These are phyloP conservation scores for Manis javanica DNA, from an alignment of 2,797 vertebrate genomes.

Conservation along the genomic window DNA sequence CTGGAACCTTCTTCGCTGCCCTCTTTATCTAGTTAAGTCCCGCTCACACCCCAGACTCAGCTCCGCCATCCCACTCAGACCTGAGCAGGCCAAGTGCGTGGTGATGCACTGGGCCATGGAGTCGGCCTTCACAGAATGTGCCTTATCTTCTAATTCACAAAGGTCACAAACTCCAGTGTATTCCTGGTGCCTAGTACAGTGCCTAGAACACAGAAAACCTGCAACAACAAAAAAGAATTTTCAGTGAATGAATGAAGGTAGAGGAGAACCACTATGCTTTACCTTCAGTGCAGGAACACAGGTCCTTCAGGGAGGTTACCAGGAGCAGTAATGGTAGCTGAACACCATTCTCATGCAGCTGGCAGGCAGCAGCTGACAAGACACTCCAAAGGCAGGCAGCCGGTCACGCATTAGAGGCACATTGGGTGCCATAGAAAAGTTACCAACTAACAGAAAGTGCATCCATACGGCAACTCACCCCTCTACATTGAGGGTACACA, in stretches of 20 bases:
- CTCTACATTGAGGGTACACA: not conserved
- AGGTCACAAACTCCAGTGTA: not conserved
- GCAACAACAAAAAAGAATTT: not conserved
- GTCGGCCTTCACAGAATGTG: not conserved
- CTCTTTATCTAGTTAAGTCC: not conserved
- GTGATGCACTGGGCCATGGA: fast-evolving
- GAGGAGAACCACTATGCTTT: not conserved
- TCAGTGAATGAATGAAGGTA: not conserved
- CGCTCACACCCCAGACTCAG: not conserved
- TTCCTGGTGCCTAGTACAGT: not conserved
- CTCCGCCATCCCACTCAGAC: not conserved
- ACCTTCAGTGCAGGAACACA: not conserved
- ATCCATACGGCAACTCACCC: not conserved
- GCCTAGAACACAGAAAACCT: not conserved
- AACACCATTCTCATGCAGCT: fast-evolving
- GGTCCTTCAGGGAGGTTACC: not conserved
- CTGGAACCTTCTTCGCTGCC: not conserved
- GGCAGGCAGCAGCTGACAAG: not conserved
- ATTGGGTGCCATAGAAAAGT: not conserved
- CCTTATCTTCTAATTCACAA: not conserved
- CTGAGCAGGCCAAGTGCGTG: not conserved
- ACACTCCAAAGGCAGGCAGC: not conserved
- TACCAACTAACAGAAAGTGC: not conserved
- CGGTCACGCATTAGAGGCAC: not conserved
- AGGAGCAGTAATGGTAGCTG: fast-evolving